A percentile compares a stretch with the other conserved stretches of the same genome.
Conservation (phyloP, 2,113 vertebrate species). For the Cacatua alba region DNA sequence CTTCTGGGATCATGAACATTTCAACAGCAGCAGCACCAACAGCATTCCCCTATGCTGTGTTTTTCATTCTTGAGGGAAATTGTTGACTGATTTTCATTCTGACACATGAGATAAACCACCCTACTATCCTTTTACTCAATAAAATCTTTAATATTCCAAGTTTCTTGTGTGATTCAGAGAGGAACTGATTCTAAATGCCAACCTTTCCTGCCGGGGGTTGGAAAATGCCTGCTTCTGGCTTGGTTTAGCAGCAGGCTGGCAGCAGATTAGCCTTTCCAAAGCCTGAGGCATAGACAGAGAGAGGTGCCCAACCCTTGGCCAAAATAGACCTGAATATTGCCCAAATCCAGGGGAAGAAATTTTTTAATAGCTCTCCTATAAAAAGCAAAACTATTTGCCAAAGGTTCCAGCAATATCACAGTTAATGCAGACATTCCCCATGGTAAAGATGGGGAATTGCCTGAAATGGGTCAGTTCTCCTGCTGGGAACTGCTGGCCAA, state of each 20-base stretch:
- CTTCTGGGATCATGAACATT: background rate
- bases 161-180: background rate
- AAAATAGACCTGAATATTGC: background rate
- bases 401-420: background rate
- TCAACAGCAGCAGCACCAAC: background rate
- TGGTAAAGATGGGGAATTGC: background rate
- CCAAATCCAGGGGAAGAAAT: background rate
- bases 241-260: background rate
- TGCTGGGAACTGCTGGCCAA: background rate
- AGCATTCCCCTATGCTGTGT: background rate
- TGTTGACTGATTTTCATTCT: slow-evolving; percentile 4
- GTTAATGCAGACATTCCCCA: background rate
- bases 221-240: background rate
- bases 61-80: slow-evolving; percentile 8
- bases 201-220: background rate
- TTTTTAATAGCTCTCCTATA: background rate
- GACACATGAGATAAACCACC: slow-evolving; percentile 27
- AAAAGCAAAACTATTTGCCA: background rate
- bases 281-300: background rate
- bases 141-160: slow-evolving; percentile 28
- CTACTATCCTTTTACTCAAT: background rate
- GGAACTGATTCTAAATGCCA: background rate
- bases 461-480: background rate
- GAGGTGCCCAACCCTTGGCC: background rate
- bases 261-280: background rate